Evolutionary conservation across 2,797 vertebrate species (phyloP).

Genomic region (Sebastes itinus): DNA sequence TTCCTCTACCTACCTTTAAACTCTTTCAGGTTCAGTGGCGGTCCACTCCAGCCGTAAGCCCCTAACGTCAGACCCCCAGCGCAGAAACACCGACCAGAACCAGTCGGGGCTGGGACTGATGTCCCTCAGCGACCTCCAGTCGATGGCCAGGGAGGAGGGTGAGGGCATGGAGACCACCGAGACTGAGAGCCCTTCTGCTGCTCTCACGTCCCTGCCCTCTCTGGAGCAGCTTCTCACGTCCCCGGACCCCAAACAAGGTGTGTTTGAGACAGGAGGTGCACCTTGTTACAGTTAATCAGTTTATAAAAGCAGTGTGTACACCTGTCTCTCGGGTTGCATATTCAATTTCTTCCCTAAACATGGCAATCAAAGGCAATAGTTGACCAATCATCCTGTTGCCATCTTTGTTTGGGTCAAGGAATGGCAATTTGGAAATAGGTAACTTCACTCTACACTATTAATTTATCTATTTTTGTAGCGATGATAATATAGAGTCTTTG

Average conservation of each 20-base stretch:
- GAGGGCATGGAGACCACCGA: constrained; percentile 98
- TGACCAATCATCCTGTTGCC: neutral
- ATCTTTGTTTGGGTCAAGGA: neutral
- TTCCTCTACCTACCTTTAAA: neutral
- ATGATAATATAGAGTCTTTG: neutral
- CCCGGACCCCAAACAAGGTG: constrained; percentile 86
- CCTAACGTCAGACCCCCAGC: constrained; percentile 78
- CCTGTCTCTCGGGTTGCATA: neutral
- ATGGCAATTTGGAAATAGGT: neutral
- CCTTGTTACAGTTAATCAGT: neutral
- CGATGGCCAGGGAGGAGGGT: constrained; percentile 91
- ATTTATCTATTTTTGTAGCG: neutral
- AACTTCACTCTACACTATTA: neutral
- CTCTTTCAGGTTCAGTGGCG: constrained; percentile 72
- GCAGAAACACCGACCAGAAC: constrained; percentile 64
- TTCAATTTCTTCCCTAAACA: neutral
- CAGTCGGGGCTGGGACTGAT: constrained; percentile 72
- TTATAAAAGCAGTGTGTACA: neutral
- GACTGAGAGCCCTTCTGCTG: constrained; percentile 86
- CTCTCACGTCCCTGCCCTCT: constrained; percentile 82
- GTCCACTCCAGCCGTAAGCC: constrained; percentile 82
- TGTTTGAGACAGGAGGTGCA: constrained; percentile 9
- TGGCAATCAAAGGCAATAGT: neutral
- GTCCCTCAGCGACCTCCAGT: constrained; percentile 85
- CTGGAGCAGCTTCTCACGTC: constrained; percentile 93